phyloP scores from a whole-genome alignment of 2,888 invertebrate species.

The Elysia crispata region DNA sequence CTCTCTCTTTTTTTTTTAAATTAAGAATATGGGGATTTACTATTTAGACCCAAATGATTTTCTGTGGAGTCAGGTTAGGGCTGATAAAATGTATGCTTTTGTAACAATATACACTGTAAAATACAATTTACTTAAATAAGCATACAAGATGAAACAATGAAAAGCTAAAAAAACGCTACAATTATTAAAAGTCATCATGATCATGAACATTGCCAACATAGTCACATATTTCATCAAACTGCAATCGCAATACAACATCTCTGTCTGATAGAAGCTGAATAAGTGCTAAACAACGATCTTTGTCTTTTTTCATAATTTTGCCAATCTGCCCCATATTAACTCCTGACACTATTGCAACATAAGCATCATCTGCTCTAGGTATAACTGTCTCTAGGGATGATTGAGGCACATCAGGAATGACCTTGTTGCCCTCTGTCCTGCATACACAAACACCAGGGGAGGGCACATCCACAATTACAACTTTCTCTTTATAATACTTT shows the following conservation, averaged over 20 bases:
- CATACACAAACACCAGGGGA: slow-evolving; percentile 73
- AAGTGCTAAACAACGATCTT: slow-evolving; percentile 72
- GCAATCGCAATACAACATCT: slow-evolving; percentile 72
- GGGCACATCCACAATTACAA: slow-evolving; percentile 75
- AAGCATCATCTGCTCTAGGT: slow-evolving; percentile 71
- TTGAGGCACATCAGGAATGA: slow-evolving; percentile 74
- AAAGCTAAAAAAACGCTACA: neutral
- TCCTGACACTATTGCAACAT: slow-evolving; percentile 77
- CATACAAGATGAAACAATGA: too few species aligned
- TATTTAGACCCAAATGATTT: too few species aligned
- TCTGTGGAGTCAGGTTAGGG: too few species aligned
- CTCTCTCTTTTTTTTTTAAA: too few species aligned
- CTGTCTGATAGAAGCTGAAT: slow-evolving; percentile 76
- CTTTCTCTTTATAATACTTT: slow-evolving; percentile 70
- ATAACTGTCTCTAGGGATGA: slow-evolving; percentile 78
- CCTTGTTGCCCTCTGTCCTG: slow-evolving; percentile 74
- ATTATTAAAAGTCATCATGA: slow-evolving; percentile 66
- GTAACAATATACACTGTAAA: too few species aligned
- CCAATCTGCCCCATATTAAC: slow-evolving; percentile 74
- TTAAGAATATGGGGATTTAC: too few species aligned
- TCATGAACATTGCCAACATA: slow-evolving; percentile 75
- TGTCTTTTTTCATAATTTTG: slow-evolving; percentile 76
- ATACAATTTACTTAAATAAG: too few species aligned
- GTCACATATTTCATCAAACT: slow-evolving; percentile 78
- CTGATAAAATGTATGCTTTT: too few species aligned